Base-by-base conservation (phyloP, 2,888 invertebrate species). In the Tetanocera ferruginea region DNA sequence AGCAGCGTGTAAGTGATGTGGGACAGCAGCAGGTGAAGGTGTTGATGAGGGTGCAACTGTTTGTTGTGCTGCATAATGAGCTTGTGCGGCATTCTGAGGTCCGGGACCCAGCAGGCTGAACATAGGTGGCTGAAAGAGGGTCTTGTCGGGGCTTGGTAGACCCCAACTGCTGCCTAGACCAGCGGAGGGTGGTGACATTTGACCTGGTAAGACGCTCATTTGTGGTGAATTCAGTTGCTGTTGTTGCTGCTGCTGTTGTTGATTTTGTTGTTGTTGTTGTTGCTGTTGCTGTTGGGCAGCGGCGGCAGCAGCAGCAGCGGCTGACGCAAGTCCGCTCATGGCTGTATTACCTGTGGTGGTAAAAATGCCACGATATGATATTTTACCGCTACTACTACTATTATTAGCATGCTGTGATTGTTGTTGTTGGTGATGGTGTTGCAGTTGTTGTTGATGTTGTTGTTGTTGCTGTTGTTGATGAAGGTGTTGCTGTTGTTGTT, bases 151-250 rank as follows among this genome's bases (percentile, higher is more conserved):
- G 82, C 92, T 92, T 28, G 93, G 94, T 80, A 95, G 91, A 84
- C 94, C 93, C 94, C 94, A 96, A 88, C 92, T 95, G 85, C 91
- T 93, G 86, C 91, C 93, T 85, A 93, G 91, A 81, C 90, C 91
- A 81, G 89, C 91, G 0, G 93, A 89, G 77, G 91, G 90, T 83
- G 93, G 92, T 83, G 93, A 91, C 90, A 91, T 92, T 79, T 90
- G 91, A 8, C 87, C 90, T 34, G 88, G 89, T 83, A 88, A 80
- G 73, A 88, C 88, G 79, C 85, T 86, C 77, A 90, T 85, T 66
- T 89, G 90, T 37, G 90, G 87, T 78, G 90, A 90, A 79, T 88
- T 84, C 64, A 89, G 79, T 81, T 89, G 89, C 31, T 86, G 85
- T 28, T 84, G 86, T 17, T 85, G 85, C 23, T 86, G 87, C 23